Base-by-base conservation (phyloP, 1,140 invertebrate species). In the Drosophila kikkawai region DNA sequence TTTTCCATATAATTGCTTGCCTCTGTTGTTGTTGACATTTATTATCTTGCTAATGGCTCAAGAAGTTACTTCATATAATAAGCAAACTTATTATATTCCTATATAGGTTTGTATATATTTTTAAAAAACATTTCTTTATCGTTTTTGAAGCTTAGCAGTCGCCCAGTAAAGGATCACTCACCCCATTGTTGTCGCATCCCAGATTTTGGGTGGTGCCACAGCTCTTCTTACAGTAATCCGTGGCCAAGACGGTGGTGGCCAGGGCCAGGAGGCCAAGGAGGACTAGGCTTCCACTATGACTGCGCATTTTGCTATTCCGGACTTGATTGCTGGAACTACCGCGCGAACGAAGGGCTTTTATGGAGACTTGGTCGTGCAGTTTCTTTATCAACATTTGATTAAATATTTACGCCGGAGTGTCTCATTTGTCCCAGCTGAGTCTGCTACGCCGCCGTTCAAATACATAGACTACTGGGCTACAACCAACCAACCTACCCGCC, bases 121-220 rank as follows among this genome's bases (percentile, higher is more conserved):
- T 7, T 6, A 29, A 29, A 29, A 29, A 29, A 29, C 6, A 29
- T 29, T 29, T 29, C 26, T 6, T 6, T 0, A n/a, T 11, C 13
- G 7, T n/a, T 1, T 48, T 3, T 26, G 13, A 29, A 7, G 44
- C 1, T 19, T 13, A 3, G 4, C 9, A n/a, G 3, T 50, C 26
- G 15, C 15, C 26, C 26, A 6, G 26, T 11, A 4, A 7, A 37
- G 7, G 51, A 37, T 55, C 34, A 78, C 85, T 74, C 37, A 91
- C 86, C 34, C 87, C 86, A 19, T n/a, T 57, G 47, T 84, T 91
- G 13, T 79, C 44, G 57, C 87, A 91, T n/a, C 88, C 87, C 42
- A 91, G 74, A 45, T 91, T 83, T 34, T 59, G 12, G 13, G 41
- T 74, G 26, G 4, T 15, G 32, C 59, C 56, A 44, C 87, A 91